Percentiles rank a stretch among this genome's conserved stretches.
Evolutionary conservation across 2,888 invertebrate species (phyloP).

Genomic region (Coremacera marginata): DNA sequence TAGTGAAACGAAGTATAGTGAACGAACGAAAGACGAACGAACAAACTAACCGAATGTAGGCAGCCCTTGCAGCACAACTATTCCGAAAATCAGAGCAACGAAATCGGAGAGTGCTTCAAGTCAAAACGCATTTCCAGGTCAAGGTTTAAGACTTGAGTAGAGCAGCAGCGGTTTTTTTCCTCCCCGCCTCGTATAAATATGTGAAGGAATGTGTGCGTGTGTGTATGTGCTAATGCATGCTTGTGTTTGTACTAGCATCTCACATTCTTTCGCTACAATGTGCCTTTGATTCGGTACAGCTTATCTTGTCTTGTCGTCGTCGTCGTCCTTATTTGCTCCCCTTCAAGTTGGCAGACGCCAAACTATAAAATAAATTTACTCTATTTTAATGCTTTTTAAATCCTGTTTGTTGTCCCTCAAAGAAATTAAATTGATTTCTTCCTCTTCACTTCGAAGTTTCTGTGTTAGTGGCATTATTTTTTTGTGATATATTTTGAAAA

Average conservation of each 20-base stretch:
- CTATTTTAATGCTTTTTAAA: background rate
- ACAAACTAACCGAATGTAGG: background rate
- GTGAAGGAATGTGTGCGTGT: background rate
- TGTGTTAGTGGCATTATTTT: background rate
- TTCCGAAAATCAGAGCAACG: background rate
- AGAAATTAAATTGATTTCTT: background rate
- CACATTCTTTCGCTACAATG: background rate
- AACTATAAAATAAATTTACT: background rate
- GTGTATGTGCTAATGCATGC: background rate
- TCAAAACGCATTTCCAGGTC: conserved; percentile 65
- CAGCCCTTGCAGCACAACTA: background rate
- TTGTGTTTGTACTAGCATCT: conserved; percentile 11
- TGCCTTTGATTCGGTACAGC: background rate
- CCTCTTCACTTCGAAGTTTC: background rate
- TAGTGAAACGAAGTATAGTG: background rate
- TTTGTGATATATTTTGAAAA: background rate
- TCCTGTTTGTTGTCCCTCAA: background rate
- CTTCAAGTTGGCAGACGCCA: too few species aligned
- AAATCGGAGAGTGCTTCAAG: background rate
- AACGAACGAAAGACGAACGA: background rate
- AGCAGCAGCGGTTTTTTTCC: background rate
- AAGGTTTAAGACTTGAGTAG: conserved; percentile 57
- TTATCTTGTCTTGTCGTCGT: background rate
- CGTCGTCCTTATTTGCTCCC: background rate
- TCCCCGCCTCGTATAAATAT: background rate